Base-by-base conservation (phyloP, 1,140 invertebrate genomes). In the Drosophila suzukii region DNA sequence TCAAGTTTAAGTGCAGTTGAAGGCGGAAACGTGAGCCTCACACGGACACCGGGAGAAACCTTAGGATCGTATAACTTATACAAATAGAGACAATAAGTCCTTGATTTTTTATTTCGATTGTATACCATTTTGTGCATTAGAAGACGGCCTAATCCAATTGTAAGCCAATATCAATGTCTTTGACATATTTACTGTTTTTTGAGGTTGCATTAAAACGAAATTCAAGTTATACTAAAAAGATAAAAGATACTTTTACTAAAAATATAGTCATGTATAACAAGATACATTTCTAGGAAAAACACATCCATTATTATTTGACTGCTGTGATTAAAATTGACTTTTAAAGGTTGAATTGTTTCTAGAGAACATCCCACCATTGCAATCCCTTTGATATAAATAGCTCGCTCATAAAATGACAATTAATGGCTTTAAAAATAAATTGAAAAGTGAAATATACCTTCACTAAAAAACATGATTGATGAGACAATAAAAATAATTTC, bases 1-100 rank as follows among this genome's bases (percentile, higher is more conserved):
- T 86, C 82, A 78, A 78, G 82, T 85, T 78, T 86, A 85, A 85
- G 82, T 85, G 74, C 76, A 81, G 82, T 65, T 75, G 68, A 68
- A 53, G 66, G 66, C 72, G 81, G 81, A 84, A 80, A 76, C 70
- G 53, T 50, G 44, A 34, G 50, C 32, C 39, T 51, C 17, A 36
- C 47, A 44, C 15, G 44, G 62, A 50, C 53, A 60, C 55, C 5
- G 38, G 11, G 39, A 51, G 13, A 60, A 30, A 44, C n/a, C 10
- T 6, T 17, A 47, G 34, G 34, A 24, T 13, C 44, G 5, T 24
- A 24, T 46, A 24, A 6, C 20, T 24, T 1, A n/a, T 12, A 39
- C 3, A 39, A 39, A 6, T 6, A 12, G 2, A 39, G 38, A 13
- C 5, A 15, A 17, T 0, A 43, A 43, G 8, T 43, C 4, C 41